Base-by-base conservation (phyloP, 2,797 vertebrate genomes). In the Erethizon dorsatum region DNA sequence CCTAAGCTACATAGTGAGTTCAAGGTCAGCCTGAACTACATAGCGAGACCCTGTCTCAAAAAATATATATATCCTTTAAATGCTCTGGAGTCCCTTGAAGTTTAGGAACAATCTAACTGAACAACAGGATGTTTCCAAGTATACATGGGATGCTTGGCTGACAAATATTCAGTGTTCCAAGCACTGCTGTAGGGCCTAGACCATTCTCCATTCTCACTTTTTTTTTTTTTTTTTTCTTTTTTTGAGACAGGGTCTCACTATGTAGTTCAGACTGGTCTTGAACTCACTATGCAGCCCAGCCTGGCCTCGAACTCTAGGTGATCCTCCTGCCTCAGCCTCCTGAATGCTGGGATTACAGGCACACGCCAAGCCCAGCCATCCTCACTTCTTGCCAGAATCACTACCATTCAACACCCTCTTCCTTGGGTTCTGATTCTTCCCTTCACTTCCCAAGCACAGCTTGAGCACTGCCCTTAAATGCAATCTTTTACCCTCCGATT, bases 131-230 rank as follows among this genome's bases (percentile, higher is more conserved):
- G 31, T 67, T 67, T 67, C 31, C 63, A 67, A 67, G 63, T 67
- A 28, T 12, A 33, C 12, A 33, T 13, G 63, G 63, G 63, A 11
- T 7, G 31, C 14, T 33, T 14, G 63, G 14, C 77, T 4, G 3
- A 86, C 59, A 90, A 79, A 33, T 47, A 85, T 78, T 86, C 63
- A 79, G 69, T 11, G 37, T 94, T 94, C 45, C 47, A 26, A 63
- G 75, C 9, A 52, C n/a, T 83, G 22, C 73, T 90, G 63, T 75
- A 28, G 75, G 83, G 52, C 26, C 50, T 71, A 37, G 61, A 7
- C 57, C 57, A 57, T 57, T 20, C 56, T 22, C 22, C 50, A 6
- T 50, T 50, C 10, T 11, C 37, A 50, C 50, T 50, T 50, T 50
- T 6, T 50, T 22, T 9, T 18, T 57, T 20, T 57, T 5, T 57